Evolutionary conservation across 2,888 invertebrate species (phyloP), one percentile per base, ranked within the genome.

Genomic region (Chrysotoxum bicinctum): DNA sequence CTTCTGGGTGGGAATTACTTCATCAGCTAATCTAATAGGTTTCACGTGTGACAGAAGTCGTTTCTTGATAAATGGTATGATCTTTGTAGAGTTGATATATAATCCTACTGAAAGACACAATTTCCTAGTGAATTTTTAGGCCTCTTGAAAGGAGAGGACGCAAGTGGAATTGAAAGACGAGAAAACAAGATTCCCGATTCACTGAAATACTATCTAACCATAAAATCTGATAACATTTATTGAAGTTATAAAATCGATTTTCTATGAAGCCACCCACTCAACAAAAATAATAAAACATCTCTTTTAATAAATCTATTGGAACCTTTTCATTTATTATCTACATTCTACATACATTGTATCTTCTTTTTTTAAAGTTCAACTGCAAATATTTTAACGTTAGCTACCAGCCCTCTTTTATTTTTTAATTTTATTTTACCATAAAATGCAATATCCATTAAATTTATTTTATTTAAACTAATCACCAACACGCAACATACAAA

Each of bases 381-480:
- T 26, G 14, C 52, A 40, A 62, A 50, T 37, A 68, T 37, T 32
- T 48, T 37, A 21, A 10, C 30, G 37, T 19, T 14, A 21, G 14
- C 14, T n/a, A 35, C 35, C 43, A n/a, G 30, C 60, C 76, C 58
- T 23, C 76, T 70, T 66, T 12, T 2, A 3, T 14, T 37, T 37
- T 37, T 14, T 5, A 35, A 5, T 14, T 40, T 37, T 37, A 14
- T 37, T 16, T 26, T 10, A 54, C 81, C 77, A 37, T 66, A 66
- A 82, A 77, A 58, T 77, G 35, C 58, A 82, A 78, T 82, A 32
- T 32, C 32, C n/a, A 73, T 78, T 37, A 77, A 68, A 43, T 35
- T 32, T 10, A 40, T 2, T 48, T 66, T 23, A 66, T 77, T 73
- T 40, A 58, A 54, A 48, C 48, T 64, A 76, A 66, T 81, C 81